Percentiles rank a stretch among this genome's conserved stretches.
Conservation (phyloP, 2,888 invertebrate genomes). For the Trichopoda pennipes region DNA sequence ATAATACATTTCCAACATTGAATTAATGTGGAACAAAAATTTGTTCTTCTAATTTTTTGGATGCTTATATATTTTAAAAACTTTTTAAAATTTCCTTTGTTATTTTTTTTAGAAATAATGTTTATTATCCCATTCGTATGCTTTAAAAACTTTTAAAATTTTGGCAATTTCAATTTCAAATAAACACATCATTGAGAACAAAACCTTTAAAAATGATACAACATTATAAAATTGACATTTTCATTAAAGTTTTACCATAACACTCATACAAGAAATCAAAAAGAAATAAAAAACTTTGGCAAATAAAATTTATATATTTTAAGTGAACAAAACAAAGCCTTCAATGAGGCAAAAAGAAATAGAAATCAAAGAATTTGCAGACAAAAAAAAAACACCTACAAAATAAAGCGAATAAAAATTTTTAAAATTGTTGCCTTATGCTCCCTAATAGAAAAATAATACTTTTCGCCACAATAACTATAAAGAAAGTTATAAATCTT, state of each 20-base stretch:
- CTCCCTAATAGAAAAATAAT: slow-evolving; percentile 59
- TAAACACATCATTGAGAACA: slow-evolving; percentile 48
- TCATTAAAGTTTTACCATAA: slow-evolving; percentile 62
- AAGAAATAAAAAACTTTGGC: slow-evolving; percentile 56
- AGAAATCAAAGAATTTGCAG: background rate
- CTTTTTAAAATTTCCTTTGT: slow-evolving; percentile 9
- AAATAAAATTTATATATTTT: background rate
- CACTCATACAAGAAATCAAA: slow-evolving; percentile 40
- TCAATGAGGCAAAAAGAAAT: slow-evolving; percentile 37
- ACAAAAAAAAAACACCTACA: slow-evolving; percentile 34
- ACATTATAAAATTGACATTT: slow-evolving; percentile 67
- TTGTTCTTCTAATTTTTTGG: background rate
- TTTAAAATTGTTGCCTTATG: slow-evolving; percentile 45
- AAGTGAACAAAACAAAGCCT: slow-evolving; percentile 36
- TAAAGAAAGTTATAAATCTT: slow-evolving; percentile 61
- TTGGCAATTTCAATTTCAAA: slow-evolving; percentile 25
- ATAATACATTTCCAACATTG: no score
- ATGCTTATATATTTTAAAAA: background rate
- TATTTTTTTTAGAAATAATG: slow-evolving; percentile 6
- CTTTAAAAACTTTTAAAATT: slow-evolving; percentile 41
- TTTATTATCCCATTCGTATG: background rate
- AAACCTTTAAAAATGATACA: slow-evolving; percentile 61
- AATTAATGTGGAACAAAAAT: no score
- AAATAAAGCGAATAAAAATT: slow-evolving; percentile 18
- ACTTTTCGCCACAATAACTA: slow-evolving; percentile 52